Base-by-base conservation (phyloP, 1,140 invertebrate species). In the Xylocopa sonorina region DNA sequence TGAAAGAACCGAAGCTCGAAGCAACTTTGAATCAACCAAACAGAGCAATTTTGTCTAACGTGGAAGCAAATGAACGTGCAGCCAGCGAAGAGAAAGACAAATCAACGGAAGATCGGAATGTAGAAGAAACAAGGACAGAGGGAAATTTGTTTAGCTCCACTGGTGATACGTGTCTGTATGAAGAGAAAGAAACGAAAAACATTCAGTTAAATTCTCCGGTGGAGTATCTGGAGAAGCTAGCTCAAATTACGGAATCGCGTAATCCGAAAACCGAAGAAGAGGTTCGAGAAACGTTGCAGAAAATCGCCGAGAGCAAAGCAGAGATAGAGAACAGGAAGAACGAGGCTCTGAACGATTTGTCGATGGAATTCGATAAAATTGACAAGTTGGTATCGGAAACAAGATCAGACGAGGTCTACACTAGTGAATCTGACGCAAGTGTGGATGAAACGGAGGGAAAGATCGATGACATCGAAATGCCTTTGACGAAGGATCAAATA, bases 301-400 rank as follows among this genome's bases (percentile, higher is more conserved):
- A 83, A 32, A 90, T 91, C 72, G 72, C 66, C 0, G 68, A 82
- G 14, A 81, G 79, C 4, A 91, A 90, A 27, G 82, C 67, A 32
- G 85, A 76, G 50, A 90, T 91, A 48, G 84, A 90, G 57, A 57
- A 66, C 32, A 78, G 83, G 50, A 89, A 87, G 63, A 85, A 82
- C 38, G 78, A 87, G 12, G 87, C 88, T 14, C 62, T 90, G 29
- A 58, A 85, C 14, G 29, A 66, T 57, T 62, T 90, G 6, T 67
- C 82, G 14, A 46, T 76, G 16, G 72, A 89, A 75, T 89, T 90
- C n/a, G 67, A 83, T 9, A 46, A 85, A 27, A 84, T 79, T 16
- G 77, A 85, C 34, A 83, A 62, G 24, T 46, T 87, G 3, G 51
- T 75, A 12, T 60, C 53, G 0, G 69, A 82, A 16, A 51, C 79